Base-by-base conservation (phyloP, 2,797 vertebrate species). In the Ctenochaetus hawaiiensis region DNA sequence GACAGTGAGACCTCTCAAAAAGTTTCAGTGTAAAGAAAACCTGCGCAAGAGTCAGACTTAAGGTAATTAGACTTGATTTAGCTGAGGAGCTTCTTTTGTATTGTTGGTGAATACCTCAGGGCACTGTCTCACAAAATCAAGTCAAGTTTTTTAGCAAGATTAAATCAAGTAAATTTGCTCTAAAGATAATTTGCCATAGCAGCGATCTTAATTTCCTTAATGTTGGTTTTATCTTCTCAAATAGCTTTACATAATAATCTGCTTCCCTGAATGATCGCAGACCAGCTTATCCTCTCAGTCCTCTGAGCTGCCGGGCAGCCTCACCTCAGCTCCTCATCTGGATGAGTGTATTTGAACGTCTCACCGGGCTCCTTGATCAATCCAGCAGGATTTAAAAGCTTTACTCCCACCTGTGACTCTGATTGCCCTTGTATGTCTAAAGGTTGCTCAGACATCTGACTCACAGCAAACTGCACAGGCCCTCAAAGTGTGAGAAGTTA, bases 331-430 rank as follows among this genome's bases (percentile, higher is more conserved):
- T 30, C 64, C 72, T 81, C 72, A 75, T 80, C 64, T 65, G 66
- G 61, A 77, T 71, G 39, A 82, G 61, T 70, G 64, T 83, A 59
- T 80, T 81, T 78, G 52, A 7, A 72, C 51, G 4, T 86, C 70
- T 77, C 59, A 56, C 45, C 0, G 4, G 43, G 56, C 59, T 77
- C 47, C 70, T 76, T 57, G 47, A 78, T 77, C 85, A 79, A n/a
- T 66, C 66, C 57, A 17, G 41, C 22, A 47, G 80, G 75, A 77
- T 78, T 82, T 79, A 72, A 80, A 83, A 65, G 75, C 71, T 84
- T 83, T 84, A 66, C 83, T 61, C 70, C 72, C 67, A 48, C 78
- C 77, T 81, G 64, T n/a, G 26, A 23, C 47, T 62, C 63, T 16
- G 20, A 72, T 69, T 67, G 71, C 78, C 80, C 78, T 84, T 51